Base-by-base conservation (phyloP, 2,888 invertebrate species). In the Ischnus inquisitorius region DNA sequence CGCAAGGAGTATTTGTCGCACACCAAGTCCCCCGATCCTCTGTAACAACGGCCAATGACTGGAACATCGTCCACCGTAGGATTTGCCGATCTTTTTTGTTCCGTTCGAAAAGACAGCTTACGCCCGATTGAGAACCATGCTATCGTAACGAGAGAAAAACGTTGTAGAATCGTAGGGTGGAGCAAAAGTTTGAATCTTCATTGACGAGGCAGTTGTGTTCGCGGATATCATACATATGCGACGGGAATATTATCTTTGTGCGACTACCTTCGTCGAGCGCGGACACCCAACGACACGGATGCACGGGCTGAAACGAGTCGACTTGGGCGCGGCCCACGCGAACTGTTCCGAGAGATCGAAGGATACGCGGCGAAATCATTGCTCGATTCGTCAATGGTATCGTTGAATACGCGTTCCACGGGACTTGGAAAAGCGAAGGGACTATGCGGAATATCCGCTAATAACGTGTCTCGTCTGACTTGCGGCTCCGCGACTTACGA, bases 261-360 rank as follows among this genome's bases (percentile, higher is more conserved):
- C 71, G n/a, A 8, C 39, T 39, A 28, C 28, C 46, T 62, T 14
- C 12, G 22, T 8, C 19, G 39, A 10, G 65, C 39, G 43, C 19
- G 22, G 41, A 75, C 25, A 8, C 34, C 34, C 67, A 22, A 74
- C 67, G 68, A 51, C 76, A 71, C 64, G 75, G n/a, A 57, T 46
- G 5, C 34, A 34, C 34, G 34, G 75, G 79, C 75, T 83, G 48
- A 71, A 65, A 76, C 69, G 65, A 71, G 71, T 65, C 69, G 79
- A 74, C 68, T 79, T 74, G 39, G 75, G 25, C 80, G 72, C 80
- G 72, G 62, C 83, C 83, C 77, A 83, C 83, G 83, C 83, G 22
- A 19, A 41, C 71, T 68, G 46, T 68, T 28, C 39, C 39, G 28
- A 62, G 39, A 80, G 72, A 83, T 83, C 80, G 22, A 25, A 39